phyloP scores from a whole-genome alignment of 2,113 vertebrate species.

The Serinus canaria region DNA sequence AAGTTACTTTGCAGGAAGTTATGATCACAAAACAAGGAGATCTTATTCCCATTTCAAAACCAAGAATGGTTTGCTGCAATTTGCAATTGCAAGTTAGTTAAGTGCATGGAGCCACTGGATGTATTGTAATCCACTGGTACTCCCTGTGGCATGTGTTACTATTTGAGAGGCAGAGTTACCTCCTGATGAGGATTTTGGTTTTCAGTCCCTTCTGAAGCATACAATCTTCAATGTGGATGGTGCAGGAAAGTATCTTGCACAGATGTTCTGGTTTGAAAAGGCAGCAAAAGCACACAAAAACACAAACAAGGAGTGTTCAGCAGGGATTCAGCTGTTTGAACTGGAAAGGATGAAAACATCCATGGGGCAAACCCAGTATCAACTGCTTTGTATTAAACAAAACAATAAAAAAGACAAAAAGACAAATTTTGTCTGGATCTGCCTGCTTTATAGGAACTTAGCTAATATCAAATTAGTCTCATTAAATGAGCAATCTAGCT shows the following conservation, averaged over 20 bases:
- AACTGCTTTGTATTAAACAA: neutral
- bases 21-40: neutral
- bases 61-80: neutral
- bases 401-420: too few relatives aligned
- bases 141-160: neutral
- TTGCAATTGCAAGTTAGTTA: neutral
- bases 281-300: neutral
- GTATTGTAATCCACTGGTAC: neutral
- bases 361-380: neutral
- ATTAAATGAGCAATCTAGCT: neutral
- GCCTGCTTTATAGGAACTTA: neutral
- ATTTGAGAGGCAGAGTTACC: conserved; percentile 27
- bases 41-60: neutral
- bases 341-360: neutral
- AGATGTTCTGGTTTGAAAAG: conserved; percentile 24
- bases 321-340: neutral
- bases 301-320: neutral
- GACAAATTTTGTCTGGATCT: neutral
- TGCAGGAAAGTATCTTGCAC: conserved; percentile 20
- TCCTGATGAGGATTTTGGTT: conserved; percentile 41
- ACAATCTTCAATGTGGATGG: neutral
- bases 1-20: neutral
- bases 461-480: neutral
- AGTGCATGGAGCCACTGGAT: neutral
- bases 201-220: neutral